These are phyloP conservation scores for Synaphobranchus kaupii DNA, from an alignment of 2,797 vertebrate species.

Conservation along the genomic window DNA sequence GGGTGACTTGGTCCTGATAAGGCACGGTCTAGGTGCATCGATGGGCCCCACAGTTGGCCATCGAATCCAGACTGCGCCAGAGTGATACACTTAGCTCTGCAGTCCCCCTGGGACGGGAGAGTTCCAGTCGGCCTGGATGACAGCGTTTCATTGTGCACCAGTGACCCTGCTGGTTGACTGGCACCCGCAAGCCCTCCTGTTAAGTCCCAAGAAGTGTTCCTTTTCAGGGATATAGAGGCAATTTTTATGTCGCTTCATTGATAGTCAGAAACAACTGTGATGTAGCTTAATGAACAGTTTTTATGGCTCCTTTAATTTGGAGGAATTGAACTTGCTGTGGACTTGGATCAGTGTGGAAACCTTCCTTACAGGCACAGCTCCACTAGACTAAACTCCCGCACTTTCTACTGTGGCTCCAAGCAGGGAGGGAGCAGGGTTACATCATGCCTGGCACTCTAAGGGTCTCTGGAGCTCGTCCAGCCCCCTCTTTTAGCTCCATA, in stretches of 20 bases:
- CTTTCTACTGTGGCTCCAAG: neutral
- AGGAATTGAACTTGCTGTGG: neutral
- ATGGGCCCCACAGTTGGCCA: too few relatives aligned
- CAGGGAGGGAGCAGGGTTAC: neutral
- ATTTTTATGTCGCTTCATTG: neutral
- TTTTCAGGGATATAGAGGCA: neutral
- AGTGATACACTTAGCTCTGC: too few relatives aligned
- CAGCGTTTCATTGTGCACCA: too few relatives aligned
- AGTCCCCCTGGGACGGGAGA: too few relatives aligned
- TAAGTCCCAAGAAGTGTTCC: too few relatives aligned
- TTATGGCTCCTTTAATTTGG: neutral
- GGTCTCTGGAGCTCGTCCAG: conserved; percentile 24
- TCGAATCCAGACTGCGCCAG: too few relatives aligned
- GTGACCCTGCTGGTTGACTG: too few relatives aligned
- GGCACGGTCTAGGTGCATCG: too few relatives aligned
- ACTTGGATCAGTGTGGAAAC: neutral
- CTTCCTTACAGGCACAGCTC: neutral
- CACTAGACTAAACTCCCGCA: neutral
- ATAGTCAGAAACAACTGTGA: neutral
- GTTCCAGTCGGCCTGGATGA: too few relatives aligned
- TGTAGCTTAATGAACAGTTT: neutral
- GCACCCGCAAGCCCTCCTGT: too few relatives aligned
- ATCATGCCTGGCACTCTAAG: neutral
- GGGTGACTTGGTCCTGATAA: neutral
- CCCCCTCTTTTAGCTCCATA: conserved; percentile 32